Conservation (phyloP, 2,113 vertebrate genomes). For the Hippocampus zosterae region DNA sequence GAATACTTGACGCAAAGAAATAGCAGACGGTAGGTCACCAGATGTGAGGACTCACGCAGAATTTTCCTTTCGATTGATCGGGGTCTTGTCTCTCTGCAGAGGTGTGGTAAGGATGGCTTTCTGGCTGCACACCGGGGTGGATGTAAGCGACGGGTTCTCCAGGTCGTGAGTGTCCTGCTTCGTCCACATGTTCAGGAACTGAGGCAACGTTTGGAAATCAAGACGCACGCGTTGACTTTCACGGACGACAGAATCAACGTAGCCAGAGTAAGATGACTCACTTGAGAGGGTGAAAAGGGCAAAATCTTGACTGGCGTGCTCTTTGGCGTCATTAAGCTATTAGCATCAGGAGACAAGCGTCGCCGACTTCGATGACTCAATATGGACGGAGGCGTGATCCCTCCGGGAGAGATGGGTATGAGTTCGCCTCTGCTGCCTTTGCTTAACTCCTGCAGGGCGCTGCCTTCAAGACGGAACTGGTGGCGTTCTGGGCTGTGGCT, state of each 20-base stretch:
- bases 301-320: constrained; percentile 91
- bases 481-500: constrained; percentile 51
- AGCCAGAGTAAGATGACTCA: constrained; percentile 25
- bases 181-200: constrained; percentile 98
- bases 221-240: constrained; percentile 6
- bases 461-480: constrained; percentile 88
- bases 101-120: constrained; percentile 92
- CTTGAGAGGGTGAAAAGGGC: constrained; percentile 97
- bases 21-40: neutral
- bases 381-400: constrained; percentile 83
- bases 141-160: constrained; percentile 92
- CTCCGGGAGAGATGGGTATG: constrained; percentile 89
- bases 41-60: constrained; percentile 72
- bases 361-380: constrained; percentile 83
- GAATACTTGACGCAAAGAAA: neutral
- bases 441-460: constrained; percentile 89
- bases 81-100: constrained; percentile 92
- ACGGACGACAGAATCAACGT: no score
- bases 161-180: constrained; percentile 90
- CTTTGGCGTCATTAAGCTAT: constrained; percentile 90
- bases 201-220: constrained; percentile 12
- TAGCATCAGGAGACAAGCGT: constrained; percentile 81
- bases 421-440: constrained; percentile 89
- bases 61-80: constrained; percentile 86
- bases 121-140: constrained; percentile 94